phyloP scores from a whole-genome alignment of 2,113 vertebrate species.

The Colinus virginianus region DNA sequence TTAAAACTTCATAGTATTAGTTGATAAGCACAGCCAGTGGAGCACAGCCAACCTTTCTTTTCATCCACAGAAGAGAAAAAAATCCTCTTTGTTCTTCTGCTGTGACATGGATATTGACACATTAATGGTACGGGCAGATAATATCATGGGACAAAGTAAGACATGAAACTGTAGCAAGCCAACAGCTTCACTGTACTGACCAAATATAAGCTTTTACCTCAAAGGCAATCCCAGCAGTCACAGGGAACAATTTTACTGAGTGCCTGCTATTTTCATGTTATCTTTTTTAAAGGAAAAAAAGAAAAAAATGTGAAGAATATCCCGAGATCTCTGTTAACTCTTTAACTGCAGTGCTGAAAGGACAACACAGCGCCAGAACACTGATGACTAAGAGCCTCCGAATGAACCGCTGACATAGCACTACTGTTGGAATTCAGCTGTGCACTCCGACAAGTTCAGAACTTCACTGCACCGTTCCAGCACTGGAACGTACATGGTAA shows the following conservation, averaged over 20 bases:
- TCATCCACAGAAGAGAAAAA: slow-evolving; percentile 19
- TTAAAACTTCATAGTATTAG: slow-evolving; percentile 18
- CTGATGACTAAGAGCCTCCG: background rate
- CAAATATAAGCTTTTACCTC: background rate
- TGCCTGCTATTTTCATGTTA: background rate
- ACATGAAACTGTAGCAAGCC: background rate
- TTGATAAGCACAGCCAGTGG: background rate
- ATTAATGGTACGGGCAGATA: background rate
- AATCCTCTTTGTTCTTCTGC: background rate
- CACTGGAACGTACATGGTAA: background rate
- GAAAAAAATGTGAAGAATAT: background rate
- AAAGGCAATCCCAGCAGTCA: background rate
- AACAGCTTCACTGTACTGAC: background rate
- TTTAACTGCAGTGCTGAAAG: background rate
- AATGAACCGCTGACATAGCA: background rate
- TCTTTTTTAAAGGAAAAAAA: background rate
- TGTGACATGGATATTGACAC: background rate
- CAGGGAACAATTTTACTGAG: background rate
- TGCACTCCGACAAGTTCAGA: background rate
- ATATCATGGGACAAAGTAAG: background rate
- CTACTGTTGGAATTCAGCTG: background rate
- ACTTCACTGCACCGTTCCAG: background rate
- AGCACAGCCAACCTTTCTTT: background rate
- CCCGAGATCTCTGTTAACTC: background rate
- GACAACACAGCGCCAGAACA: accelerated